These are phyloP conservation scores for Egretta garzetta DNA, from an alignment of 2,113 vertebrate genomes.

Conservation along the genomic window DNA sequence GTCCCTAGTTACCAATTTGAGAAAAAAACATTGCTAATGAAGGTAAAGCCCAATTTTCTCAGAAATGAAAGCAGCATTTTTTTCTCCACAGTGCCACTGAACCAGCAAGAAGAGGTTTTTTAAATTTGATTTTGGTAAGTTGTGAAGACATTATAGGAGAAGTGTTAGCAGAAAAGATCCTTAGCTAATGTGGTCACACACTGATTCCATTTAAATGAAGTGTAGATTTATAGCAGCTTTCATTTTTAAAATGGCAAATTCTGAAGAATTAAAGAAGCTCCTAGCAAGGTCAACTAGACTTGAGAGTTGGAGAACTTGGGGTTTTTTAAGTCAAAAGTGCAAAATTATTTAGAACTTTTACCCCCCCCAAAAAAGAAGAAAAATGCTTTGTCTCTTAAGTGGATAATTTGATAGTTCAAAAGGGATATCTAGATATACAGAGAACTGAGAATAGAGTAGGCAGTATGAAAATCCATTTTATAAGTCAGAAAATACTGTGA, in stretches of 20 bases:
- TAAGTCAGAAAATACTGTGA: not conserved
- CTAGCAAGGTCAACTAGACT: not conserved
- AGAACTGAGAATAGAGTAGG: not conserved
- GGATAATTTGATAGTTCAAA: not conserved
- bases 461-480: not conserved
- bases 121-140: not conserved
- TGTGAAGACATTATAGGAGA: not conserved
- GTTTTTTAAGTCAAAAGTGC: not conserved
- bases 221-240: not conserved
- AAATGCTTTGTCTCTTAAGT: not conserved
- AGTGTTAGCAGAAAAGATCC: not conserved
- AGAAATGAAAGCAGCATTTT: not conserved
- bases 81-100: not conserved
- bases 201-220: not conserved
- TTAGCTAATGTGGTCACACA: not conserved
- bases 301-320: not conserved
- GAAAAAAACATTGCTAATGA: not conserved
- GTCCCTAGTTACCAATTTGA: not conserved
- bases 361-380: rapidly evolving
- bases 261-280: not conserved
- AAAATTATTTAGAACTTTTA: not conserved
- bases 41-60: not conserved
- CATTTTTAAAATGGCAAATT: not conserved
- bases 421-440: not conserved
- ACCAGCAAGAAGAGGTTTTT: not conserved